These are phyloP conservation scores for Dissostichus mawsoni DNA, from an alignment of 2,113 vertebrate genomes.

Conservation along the genomic window DNA sequence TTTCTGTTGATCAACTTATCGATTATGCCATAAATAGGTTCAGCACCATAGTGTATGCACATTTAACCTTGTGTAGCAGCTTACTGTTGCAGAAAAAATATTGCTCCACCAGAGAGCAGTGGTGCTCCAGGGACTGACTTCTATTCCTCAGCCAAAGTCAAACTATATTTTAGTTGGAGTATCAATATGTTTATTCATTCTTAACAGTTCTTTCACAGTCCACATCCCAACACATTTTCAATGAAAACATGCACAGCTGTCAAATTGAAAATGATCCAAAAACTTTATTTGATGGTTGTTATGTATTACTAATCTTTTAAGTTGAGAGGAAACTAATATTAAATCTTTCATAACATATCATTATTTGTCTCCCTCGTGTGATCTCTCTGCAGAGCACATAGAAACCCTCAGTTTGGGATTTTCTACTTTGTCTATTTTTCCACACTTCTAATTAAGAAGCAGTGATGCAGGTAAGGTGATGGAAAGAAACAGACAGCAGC, in stretches of 20 bases:
- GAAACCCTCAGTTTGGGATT: neutral
- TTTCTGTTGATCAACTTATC: neutral
- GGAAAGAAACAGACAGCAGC: conserved; percentile 28
- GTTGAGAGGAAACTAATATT: neutral
- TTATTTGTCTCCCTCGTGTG: neutral
- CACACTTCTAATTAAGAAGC: conserved; percentile 38
- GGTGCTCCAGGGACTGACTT: conserved; percentile 18
- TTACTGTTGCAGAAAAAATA: conserved; percentile 19
- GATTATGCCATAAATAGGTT: neutral
- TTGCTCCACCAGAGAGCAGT: conserved; percentile 66
- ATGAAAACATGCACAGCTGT: neutral
- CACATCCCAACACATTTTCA: neutral
- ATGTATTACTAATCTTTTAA: neutral
- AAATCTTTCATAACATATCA: neutral
- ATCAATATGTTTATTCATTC: neutral
- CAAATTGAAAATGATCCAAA: neutral
- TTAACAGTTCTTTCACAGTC: neutral
- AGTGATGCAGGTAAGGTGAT: conserved; percentile 16
- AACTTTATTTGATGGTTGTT: neutral
- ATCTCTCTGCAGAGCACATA: conserved; percentile 15
- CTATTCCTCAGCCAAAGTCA: neutral
- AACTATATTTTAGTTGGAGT: neutral
- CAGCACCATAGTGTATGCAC: neutral
- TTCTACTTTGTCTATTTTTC: conserved; percentile 16
- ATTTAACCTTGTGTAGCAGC: neutral